Conservation (phyloP, 2,113 vertebrate species). For the Camelus dromedarius region DNA sequence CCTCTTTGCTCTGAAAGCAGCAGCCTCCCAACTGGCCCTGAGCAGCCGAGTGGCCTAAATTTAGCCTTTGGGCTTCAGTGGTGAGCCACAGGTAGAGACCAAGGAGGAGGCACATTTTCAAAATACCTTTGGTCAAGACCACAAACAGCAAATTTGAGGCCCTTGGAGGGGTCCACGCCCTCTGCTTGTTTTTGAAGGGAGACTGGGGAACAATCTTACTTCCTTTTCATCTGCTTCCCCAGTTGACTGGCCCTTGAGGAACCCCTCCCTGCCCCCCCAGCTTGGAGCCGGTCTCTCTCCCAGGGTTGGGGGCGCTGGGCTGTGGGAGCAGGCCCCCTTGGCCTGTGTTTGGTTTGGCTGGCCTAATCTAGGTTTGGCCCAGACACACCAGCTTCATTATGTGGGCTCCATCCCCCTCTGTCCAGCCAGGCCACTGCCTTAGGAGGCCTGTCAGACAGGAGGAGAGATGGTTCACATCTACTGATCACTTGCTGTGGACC, state of each 20-base stretch:
- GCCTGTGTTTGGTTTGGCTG: background rate
- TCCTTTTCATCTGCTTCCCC: conserved; percentile 23
- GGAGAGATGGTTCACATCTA: background rate
- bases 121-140: background rate
- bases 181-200: conserved; percentile 43
- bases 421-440: background rate
- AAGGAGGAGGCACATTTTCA: conserved; percentile 23
- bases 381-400: background rate
- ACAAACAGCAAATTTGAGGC: background rate
- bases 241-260: background rate
- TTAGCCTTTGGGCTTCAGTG: conserved; percentile 46
- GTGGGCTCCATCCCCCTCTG: background rate
- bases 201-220: background rate
- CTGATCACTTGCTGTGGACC: background rate
- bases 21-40: background rate
- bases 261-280: background rate
- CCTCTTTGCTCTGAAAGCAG: background rate
- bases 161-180: rapidly evolving
- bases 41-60: conserved; percentile 32
- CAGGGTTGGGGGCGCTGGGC: background rate
- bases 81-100: conserved; percentile 62
- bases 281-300: background rate
- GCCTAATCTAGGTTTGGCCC: conserved; percentile 46
- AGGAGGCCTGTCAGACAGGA: background rate
- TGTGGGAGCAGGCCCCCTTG: background rate